Evolutionary conservation across 2,888 invertebrate species (phyloP).

Genomic region (Tholera decimalis): DNA sequence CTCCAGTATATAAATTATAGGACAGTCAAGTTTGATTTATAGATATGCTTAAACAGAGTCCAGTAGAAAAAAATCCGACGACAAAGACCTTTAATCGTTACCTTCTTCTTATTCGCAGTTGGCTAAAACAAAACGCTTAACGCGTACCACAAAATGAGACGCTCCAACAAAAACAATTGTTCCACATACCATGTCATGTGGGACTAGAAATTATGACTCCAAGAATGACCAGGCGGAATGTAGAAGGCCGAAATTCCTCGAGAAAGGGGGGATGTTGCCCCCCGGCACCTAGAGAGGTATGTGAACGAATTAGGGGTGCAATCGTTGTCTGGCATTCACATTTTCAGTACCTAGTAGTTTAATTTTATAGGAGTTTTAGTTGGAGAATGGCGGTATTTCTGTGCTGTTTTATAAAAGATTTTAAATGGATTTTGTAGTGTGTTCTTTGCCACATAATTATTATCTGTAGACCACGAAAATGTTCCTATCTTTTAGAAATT

Average conservation of each 20-base stretch:
- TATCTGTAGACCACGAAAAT: too few species aligned
- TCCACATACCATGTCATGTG: conserved; percentile 73
- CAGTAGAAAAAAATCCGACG: too few species aligned
- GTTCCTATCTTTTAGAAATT: too few species aligned
- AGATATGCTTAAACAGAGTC: too few species aligned
- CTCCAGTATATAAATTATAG: too few species aligned
- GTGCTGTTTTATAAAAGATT: neutral
- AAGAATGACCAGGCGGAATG: conserved; percentile 90
- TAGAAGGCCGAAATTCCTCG: conserved; percentile 81
- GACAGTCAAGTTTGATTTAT: too few species aligned
- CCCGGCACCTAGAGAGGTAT: conserved; percentile 76
- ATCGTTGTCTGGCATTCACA: conserved; percentile 71
- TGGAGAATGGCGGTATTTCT: conserved; percentile 12
- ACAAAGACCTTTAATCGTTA: neutral
- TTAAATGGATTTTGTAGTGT: neutral
- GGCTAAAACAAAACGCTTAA: conserved; percentile 41
- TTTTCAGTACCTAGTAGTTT: conserved; percentile 56
- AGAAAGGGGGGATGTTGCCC: conserved; percentile 59
- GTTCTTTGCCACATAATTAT: neutral
- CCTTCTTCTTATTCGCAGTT: neutral
- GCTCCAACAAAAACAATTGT: conserved; percentile 80
- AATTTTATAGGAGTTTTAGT: conserved; percentile 51
- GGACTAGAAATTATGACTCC: conserved; percentile 83
- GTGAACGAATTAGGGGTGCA: conserved; percentile 82
- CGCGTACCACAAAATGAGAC: conserved; percentile 29